Conservation (phyloP, 23 tunicate species). For the Halocynthia roretzi region DNA sequence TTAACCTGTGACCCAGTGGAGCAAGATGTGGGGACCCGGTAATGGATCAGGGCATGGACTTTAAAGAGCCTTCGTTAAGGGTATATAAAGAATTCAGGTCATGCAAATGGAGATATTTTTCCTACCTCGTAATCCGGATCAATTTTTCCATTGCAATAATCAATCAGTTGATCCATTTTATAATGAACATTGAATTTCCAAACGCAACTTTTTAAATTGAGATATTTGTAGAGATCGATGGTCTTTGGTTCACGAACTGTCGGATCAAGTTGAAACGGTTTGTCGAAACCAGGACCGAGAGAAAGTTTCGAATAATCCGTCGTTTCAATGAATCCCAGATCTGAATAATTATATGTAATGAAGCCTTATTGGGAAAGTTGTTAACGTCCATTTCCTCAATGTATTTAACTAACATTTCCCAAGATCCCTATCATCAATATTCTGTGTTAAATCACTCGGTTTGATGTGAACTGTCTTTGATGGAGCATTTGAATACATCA, state of each 20-base stretch:
- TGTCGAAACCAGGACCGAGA: constrained; percentile 88
- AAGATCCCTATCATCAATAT: neutral
- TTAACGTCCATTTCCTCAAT: neutral
- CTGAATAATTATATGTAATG: constrained; percentile 9
- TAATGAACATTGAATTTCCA: constrained; percentile 98
- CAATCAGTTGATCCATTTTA: constrained; percentile 81
- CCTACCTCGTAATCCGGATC: constrained; percentile 73
- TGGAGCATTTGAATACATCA: constrained; percentile 40
- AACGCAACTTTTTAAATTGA: constrained; percentile 91
- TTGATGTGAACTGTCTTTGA: constrained; percentile 18
- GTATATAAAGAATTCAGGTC: too few relatives aligned
- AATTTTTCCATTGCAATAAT: constrained; percentile 82
- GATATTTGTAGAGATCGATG: constrained; percentile 89
- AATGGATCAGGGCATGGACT: neutral
- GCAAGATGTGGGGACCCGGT: neutral
- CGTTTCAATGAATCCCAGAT: constrained; percentile 65
- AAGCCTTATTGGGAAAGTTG: neutral
- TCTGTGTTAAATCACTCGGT: neutral
- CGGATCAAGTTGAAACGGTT: constrained; percentile 98
- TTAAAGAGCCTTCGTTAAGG: neutral
- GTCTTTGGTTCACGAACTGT: constrained; percentile 70
- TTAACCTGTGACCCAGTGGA: neutral
- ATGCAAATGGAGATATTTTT: too few relatives aligned
- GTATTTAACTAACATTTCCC: constrained; percentile 17
- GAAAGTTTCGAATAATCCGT: constrained; percentile 90